Evolutionary conservation across 2,113 vertebrate species (phyloP).

Genomic region (Mobula birostris): DNA sequence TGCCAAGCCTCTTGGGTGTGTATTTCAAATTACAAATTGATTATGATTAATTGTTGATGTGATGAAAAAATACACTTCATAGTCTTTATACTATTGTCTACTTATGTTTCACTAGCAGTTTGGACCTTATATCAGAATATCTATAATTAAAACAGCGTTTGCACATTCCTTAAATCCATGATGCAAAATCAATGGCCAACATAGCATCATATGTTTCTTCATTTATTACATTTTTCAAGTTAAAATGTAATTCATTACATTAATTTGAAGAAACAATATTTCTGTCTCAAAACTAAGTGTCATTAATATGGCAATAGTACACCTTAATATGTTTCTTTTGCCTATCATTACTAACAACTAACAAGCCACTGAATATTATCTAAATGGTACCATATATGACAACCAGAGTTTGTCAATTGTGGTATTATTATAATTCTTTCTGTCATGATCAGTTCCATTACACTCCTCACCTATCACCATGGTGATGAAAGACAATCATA

Average conservation of each 20-base stretch:
- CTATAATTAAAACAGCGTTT: not conserved
- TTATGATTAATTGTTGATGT: not conserved
- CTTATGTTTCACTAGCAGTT: no score
- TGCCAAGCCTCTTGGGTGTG: not conserved
- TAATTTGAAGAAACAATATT: not conserved
- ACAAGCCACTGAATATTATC: not conserved
- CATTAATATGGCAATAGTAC: not conserved
- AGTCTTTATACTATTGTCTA: not conserved
- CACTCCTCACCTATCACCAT: not conserved
- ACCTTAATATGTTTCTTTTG: not conserved
- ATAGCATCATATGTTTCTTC: not conserved
- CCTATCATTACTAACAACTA: not conserved
- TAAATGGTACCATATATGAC: not conserved
- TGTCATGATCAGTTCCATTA: conserved; percentile 26
- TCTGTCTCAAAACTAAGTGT: not conserved
- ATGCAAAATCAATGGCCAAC: not conserved
- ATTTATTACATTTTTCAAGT: not conserved
- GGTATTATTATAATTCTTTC: not conserved
- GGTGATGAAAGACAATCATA: not conserved
- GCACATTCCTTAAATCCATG: not conserved
- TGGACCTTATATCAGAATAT: not conserved
- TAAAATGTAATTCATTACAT: not conserved
- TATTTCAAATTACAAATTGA: not conserved
- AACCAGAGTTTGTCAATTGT: not conserved
- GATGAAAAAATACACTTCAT: not conserved